A percentile compares a stretch with the other conserved stretches of the same genome.
These are phyloP conservation scores for Pseudomyrmex dendroicus DNA, from an alignment of 1,140 invertebrate genomes.

Conservation along the genomic window DNA sequence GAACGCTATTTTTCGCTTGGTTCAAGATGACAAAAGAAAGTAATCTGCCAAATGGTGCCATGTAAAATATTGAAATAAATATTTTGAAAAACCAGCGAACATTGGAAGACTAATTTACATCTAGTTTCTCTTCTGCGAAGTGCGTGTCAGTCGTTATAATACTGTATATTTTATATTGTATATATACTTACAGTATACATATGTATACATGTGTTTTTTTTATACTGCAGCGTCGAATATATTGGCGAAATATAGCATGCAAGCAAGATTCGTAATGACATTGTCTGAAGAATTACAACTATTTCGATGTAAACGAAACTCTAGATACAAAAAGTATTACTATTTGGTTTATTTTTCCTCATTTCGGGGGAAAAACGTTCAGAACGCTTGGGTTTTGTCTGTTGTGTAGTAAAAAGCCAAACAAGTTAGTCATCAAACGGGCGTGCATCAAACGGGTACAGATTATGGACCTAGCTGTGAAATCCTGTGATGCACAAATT, in stretches of 20 bases:
- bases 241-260: no score
- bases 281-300: no score
- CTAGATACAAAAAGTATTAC: conserved; percentile 12
- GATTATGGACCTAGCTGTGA: neutral
- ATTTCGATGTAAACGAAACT: no score
- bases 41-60: conserved; percentile 11
- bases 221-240: no score
- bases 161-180: no score
- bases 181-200: no score
- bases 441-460: conserved; percentile 41
- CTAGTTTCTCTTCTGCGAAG: neutral
- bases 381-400: neutral
- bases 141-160: no score
- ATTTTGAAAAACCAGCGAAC: conserved; percentile 24
- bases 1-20: conserved; percentile 16
- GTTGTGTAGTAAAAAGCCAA: conserved; percentile 30
- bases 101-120: conserved; percentile 28
- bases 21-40: conserved; percentile 20
- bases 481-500: conserved; percentile 46
- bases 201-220: no score
- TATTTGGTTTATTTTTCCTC: conserved; percentile 50
- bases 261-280: no score
- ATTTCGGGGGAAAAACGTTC: conserved; percentile 30
- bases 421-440: conserved; percentile 22
- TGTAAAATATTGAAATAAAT: neutral